A percentile compares a stretch with the other conserved stretches of the same genome.
These are phyloP conservation scores for Diadophis punctatus DNA, from an alignment of 2,113 vertebrate species.

Conservation along the genomic window DNA sequence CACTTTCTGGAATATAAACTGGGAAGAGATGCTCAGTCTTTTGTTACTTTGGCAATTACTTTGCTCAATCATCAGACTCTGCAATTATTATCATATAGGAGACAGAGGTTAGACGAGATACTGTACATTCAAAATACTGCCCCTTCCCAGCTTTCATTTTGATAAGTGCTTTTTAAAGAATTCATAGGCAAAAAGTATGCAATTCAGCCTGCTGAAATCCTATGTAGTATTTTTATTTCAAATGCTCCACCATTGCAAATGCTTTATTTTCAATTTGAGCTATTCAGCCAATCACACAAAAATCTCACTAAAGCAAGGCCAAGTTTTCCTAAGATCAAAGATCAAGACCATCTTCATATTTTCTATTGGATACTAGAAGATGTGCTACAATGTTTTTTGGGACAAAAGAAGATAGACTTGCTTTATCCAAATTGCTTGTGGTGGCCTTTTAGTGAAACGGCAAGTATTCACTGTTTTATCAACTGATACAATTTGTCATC, in stretches of 20 bases:
- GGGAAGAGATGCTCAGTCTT: neutral
- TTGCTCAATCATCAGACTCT: neutral
- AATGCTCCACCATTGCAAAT: neutral
- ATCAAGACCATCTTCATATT: neutral
- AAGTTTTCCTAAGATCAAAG: neutral
- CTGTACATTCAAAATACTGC: neutral
- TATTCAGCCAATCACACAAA: neutral
- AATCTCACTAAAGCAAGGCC: too few species aligned
- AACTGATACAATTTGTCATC: constrained; percentile 55
- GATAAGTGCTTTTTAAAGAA: neutral
- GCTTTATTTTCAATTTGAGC: neutral
- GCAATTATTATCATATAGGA: neutral
- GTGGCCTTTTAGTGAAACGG: constrained; percentile 50
- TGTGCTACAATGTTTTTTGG: neutral
- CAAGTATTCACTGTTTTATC: constrained; percentile 55
- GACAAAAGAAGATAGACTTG: neutral
- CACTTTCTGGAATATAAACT: neutral
- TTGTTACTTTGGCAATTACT: neutral
- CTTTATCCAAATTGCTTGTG: constrained; percentile 28
- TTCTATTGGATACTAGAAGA: neutral
- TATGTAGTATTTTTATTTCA: neutral
- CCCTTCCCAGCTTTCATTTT: neutral
- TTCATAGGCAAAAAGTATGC: neutral
- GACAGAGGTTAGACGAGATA: neutral
- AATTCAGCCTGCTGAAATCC: neutral